phyloP scores from a whole-genome alignment of 37 sponge, comb jelly and placozoan species.

The Tethya wilhelma region DNA sequence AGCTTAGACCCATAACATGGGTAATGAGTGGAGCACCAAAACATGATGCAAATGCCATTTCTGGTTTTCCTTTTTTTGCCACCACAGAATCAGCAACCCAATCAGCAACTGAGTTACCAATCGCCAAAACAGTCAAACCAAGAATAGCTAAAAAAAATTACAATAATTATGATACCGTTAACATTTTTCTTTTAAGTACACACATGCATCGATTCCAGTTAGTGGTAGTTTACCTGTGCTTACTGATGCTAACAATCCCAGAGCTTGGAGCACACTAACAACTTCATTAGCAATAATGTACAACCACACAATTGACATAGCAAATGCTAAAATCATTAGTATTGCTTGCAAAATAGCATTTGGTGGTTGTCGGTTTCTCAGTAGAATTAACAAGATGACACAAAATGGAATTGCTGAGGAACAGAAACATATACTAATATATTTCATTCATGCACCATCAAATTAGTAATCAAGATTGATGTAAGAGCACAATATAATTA shows the following conservation, averaged over 20 bases:
- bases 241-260: conserved; percentile 60
- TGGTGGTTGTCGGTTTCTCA: conserved; percentile 43
- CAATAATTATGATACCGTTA: not conserved
- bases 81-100: conserved; percentile 82
- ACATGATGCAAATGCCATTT: conserved; percentile 83
- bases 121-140: conserved; percentile 81
- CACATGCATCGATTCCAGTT: not conserved
- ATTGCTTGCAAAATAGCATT: conserved; percentile 55
- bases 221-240: conserved; percentile 51
- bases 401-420: conserved; percentile 30
- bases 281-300: conserved; percentile 75
- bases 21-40: conserved; percentile 82
- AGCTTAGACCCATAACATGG: conserved; percentile 80
- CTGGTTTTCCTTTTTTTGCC: conserved; percentile 71
- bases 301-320: conserved; percentile 69
- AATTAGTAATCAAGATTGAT: not conserved
- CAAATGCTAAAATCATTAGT: conserved; percentile 66
- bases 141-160: conserved; percentile 56
- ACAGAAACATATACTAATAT: too few relatives aligned
- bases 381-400: conserved; percentile 11
- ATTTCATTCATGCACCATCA: not conserved
- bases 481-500: not conserved
- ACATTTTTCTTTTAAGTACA: not conserved
- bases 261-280: conserved; percentile 68
- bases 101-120: conserved; percentile 83